Percentiles rank a stretch among this genome's conserved stretches.
Evolutionary conservation across 2,797 vertebrate genomes (phyloP).

Genomic region (Squalus acanthias): DNA sequence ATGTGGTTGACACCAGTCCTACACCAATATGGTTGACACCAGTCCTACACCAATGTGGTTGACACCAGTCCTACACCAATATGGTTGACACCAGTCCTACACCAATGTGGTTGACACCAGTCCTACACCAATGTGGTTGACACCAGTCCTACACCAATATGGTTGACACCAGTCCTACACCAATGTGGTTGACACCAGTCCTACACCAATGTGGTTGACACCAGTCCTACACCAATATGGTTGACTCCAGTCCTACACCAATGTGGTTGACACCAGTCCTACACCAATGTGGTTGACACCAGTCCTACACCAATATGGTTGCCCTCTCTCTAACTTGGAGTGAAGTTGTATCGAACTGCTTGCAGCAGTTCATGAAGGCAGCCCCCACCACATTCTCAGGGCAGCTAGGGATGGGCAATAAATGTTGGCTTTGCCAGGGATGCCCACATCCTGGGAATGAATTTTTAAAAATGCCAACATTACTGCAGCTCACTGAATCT

Average conservation of each 20-base stretch:
- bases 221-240: not conserved
- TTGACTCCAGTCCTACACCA: not conserved
- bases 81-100: not conserved
- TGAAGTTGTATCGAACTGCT: not conserved
- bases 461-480: not conserved
- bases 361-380: not conserved
- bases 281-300: not conserved
- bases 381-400: not conserved
- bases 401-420: not conserved
- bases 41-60: not conserved
- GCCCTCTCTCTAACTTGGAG: not conserved
- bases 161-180: not conserved
- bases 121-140: not conserved
- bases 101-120: not conserved
- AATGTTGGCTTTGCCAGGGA: not conserved
- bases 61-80: not conserved
- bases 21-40: not conserved
- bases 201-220: not conserved
- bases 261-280: not conserved
- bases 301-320: not conserved
- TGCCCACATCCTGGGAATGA: not conserved
- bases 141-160: not conserved
- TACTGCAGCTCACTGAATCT: not conserved
- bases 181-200: not conserved
- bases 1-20: not conserved